Percentiles rank a stretch among this genome's conserved stretches.
phyloP scores from a whole-genome alignment of 2,113 vertebrate genomes.

The Hypocryptadius cinnamomeus region DNA sequence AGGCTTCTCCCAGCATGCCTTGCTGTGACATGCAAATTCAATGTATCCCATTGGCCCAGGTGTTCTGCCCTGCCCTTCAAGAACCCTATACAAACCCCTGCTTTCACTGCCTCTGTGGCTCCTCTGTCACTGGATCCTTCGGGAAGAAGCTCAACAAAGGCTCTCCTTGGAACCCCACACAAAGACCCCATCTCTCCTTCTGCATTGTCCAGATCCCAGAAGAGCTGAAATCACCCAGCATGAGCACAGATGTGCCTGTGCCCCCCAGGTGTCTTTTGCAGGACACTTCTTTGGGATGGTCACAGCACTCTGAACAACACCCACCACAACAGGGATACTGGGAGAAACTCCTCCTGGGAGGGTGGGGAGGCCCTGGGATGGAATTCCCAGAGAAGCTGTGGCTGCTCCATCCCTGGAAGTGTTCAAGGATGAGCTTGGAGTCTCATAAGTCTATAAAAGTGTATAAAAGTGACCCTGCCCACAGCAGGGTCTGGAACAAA shows the following conservation, averaged over 20 bases:
- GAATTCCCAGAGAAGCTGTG: not conserved
- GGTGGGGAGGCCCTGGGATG: not conserved
- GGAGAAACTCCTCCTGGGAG: not conserved
- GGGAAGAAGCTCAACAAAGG: not conserved
- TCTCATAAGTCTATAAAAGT: rapidly evolving
- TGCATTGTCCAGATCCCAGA: not conserved
- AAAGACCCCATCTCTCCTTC: not conserved
- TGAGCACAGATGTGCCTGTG: not conserved
- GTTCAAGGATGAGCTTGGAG: not conserved
- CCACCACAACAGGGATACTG: rapidly evolving
- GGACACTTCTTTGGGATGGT: not conserved
- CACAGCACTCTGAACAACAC: not conserved
- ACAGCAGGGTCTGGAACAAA: not conserved
- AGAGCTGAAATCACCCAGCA: not conserved
- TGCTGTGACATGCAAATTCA: not conserved
- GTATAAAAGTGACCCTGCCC: no score
- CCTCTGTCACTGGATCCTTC: not conserved
- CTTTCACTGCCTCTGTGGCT: not conserved
- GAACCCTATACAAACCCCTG: not conserved
- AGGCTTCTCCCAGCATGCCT: not conserved
- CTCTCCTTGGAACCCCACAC: not conserved
- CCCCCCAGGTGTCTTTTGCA: not conserved
- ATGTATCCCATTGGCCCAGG: not conserved
- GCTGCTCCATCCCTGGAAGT: not conserved
- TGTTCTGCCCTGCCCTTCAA: not conserved